Evolutionary conservation across 2,888 invertebrate species (phyloP).

Genomic region (Drosophila atripex): DNA sequence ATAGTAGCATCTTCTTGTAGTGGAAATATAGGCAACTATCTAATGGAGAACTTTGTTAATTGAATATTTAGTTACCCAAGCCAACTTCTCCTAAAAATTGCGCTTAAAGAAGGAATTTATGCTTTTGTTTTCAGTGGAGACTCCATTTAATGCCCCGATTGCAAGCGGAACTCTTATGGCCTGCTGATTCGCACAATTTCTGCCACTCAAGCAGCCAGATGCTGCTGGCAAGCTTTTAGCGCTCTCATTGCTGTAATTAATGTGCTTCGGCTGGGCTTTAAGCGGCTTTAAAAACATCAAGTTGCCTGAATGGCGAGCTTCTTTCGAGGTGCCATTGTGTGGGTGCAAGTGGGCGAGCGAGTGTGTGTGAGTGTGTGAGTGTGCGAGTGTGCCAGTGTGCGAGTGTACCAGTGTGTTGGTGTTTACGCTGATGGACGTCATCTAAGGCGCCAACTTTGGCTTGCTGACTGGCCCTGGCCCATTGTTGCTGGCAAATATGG

Average conservation of each 20-base stretch:
- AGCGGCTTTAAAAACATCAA: conserved; percentile 32
- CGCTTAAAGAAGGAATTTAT: not conserved
- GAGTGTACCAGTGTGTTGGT: not conserved
- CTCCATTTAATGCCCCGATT: conserved; percentile 34
- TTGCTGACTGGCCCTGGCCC: conserved; percentile 39
- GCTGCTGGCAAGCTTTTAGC: conserved; percentile 40
- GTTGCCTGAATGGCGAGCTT: not conserved
- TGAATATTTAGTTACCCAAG: not conserved
- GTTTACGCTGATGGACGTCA: conserved; percentile 38
- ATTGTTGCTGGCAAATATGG: conserved; percentile 34
- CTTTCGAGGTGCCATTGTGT: conserved; percentile 13
- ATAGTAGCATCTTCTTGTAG: not conserved
- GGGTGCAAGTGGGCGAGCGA: not conserved
- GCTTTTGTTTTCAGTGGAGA: conserved; percentile 2
- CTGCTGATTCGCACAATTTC: conserved; percentile 44
- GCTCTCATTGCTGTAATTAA: conserved; percentile 44
- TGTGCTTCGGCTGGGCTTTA: conserved; percentile 25
- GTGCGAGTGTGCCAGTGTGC: not conserved
- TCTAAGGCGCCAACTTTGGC: conserved; percentile 43
- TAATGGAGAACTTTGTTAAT: not conserved
- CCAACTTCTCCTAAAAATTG: not conserved
- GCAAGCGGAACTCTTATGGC: conserved; percentile 38
- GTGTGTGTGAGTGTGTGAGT: not conserved
- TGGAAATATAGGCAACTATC: not conserved
- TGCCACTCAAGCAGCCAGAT: conserved; percentile 42